phyloP scores from a whole-genome alignment of 2,113 vertebrate species.

The Mormyrus lacerda region DNA sequence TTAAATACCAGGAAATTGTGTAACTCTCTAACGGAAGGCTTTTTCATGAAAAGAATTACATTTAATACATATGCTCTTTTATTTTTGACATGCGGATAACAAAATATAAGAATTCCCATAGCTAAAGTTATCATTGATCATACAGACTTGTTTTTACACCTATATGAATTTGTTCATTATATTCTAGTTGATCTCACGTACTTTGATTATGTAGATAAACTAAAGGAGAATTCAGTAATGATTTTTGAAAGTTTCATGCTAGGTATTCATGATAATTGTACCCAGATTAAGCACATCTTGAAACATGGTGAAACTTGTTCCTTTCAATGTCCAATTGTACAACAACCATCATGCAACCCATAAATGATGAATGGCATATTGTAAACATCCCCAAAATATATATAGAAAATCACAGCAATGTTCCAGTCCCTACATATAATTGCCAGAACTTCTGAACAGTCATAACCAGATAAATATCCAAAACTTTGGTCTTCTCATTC shows the following conservation, averaged over 20 bases:
- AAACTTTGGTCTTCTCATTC: not conserved
- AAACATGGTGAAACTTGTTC: not conserved
- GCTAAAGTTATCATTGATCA: not conserved
- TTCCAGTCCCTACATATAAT: not conserved
- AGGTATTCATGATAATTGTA: not conserved
- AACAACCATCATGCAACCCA: not conserved
- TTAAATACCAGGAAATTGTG: constrained; percentile 34
- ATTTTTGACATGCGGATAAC: not conserved
- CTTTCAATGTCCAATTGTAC: not conserved
- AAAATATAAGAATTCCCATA: not conserved
- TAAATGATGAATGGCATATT: not conserved
- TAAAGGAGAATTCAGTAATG: not conserved
- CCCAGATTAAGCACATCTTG: not conserved
- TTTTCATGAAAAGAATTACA: not conserved
- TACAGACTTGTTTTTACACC: not conserved
- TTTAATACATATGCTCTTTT: not conserved
- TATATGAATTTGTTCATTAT: not conserved
- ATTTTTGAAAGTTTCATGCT: not conserved
- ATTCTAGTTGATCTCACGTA: not conserved
- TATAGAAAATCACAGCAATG: not conserved
- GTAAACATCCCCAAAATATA: not conserved
- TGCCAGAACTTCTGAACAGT: not conserved
- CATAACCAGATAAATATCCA: not conserved
- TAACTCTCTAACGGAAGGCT: constrained; percentile 1
- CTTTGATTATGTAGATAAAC: not conserved